These are phyloP conservation scores for Acanthosepion esculentum DNA, from an alignment of 2,888 invertebrate genomes.

Conservation along the genomic window DNA sequence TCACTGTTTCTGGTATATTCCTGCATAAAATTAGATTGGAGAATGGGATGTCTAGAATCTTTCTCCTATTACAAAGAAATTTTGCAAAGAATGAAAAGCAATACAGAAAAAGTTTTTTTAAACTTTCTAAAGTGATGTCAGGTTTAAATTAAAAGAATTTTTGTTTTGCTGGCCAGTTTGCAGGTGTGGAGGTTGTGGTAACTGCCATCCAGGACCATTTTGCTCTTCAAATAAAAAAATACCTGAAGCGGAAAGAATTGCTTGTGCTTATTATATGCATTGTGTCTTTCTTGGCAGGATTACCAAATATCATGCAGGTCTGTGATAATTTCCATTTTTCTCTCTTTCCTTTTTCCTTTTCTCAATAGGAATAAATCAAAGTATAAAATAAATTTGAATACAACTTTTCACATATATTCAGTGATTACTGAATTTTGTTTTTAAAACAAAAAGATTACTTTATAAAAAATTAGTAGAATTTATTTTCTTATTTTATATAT, in stretches of 20 bases:
- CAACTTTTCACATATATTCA: too few relatives aligned
- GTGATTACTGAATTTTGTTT: too few relatives aligned
- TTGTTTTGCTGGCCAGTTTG: conserved; percentile 78
- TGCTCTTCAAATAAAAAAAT: conserved; percentile 87
- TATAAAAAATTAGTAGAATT: too few relatives aligned
- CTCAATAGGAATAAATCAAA: too few relatives aligned
- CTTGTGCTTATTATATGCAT: conserved; percentile 88
- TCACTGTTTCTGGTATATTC: too few relatives aligned
- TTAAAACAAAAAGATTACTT: too few relatives aligned
- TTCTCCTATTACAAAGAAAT: background rate
- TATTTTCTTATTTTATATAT: too few relatives aligned
- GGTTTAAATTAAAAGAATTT: background rate
- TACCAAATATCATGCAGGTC: conserved; percentile 90
- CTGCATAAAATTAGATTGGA: too few relatives aligned
- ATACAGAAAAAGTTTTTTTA: background rate
- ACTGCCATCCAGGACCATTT: conserved; percentile 95
- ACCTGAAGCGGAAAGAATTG: conserved; percentile 89
- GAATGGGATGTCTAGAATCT: background rate
- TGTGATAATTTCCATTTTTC: background rate
- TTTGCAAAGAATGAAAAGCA: background rate
- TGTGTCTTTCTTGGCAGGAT: conserved; percentile 87
- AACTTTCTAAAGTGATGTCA: too few relatives aligned
- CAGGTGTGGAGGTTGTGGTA: conserved; percentile 94
- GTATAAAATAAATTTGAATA: too few relatives aligned
- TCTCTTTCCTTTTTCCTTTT: background rate